Conservation (phyloP, 35 echinoderm and acorn worm genomes). For the Apostichopus parvimensis region DNA sequence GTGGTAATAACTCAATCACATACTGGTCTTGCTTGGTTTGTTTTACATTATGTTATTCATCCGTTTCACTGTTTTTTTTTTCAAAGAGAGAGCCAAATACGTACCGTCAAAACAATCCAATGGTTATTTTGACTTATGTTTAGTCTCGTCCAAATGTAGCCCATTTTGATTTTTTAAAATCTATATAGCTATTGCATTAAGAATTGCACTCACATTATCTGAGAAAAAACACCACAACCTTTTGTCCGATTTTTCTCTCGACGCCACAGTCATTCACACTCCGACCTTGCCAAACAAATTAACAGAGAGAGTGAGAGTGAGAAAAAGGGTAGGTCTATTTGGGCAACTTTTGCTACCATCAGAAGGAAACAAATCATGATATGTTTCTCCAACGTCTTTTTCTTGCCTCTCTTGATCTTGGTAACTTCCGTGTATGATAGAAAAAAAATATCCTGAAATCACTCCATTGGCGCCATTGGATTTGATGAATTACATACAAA, state of each 20-base stretch:
- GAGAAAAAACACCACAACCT: background rate
- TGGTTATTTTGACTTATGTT: too few relatives aligned
- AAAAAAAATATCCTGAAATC: slow-evolving; percentile 31
- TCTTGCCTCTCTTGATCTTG: slow-evolving; percentile 2
- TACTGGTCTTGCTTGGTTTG: too few relatives aligned
- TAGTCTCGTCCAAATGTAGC: too few relatives aligned
- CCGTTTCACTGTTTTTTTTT: too few relatives aligned
- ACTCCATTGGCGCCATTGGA: slow-evolving; percentile 28
- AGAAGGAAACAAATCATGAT: slow-evolving; percentile 24
- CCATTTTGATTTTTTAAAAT: background rate
- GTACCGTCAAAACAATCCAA: too few relatives aligned
- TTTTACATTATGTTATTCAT: too few relatives aligned
- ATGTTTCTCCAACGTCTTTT: background rate
- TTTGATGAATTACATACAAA: slow-evolving; percentile 60
- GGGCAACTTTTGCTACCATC: background rate
- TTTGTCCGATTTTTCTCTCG: background rate
- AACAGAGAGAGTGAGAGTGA: background rate
- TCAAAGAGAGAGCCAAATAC: too few relatives aligned
- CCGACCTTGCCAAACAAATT: slow-evolving; percentile 10
- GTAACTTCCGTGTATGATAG: too few relatives aligned
- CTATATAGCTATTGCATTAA: slow-evolving; percentile 43
- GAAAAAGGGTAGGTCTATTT: background rate
- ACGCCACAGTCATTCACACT: background rate
- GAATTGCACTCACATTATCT: slow-evolving; percentile 41
- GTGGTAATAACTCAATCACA: too few relatives aligned